phyloP scores from a whole-genome alignment of 2,888 invertebrate genomes.

The Dynastes hyllus region DNA sequence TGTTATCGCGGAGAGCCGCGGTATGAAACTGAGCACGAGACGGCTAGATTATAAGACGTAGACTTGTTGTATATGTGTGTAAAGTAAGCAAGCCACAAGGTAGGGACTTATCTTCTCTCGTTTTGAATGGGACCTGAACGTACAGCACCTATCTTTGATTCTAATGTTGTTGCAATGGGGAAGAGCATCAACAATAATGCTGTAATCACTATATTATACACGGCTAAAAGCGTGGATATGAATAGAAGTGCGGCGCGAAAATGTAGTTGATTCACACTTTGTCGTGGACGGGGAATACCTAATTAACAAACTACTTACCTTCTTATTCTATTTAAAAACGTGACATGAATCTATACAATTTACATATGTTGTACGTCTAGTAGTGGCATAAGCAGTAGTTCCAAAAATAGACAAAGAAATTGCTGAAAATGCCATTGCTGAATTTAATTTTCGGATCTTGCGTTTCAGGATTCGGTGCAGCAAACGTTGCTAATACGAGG shows the following conservation, averaged over 20 bases:
- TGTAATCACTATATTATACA: conserved; percentile 23
- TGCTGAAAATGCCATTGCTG: too few relatives aligned
- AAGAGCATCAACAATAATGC: conserved; percentile 4
- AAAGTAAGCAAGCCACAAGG: conserved; percentile 44
- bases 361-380: too few relatives aligned
- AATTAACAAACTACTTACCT: too few relatives aligned
- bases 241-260: conserved; percentile 7
- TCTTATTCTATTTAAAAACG: too few relatives aligned
- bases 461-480: too few relatives aligned
- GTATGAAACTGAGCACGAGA: conserved; percentile 52
- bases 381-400: too few relatives aligned
- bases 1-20: conserved; percentile 52
- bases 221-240: neutral
- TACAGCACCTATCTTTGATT: conserved; percentile 8
- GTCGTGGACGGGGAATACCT: neutral
- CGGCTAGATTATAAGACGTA: conserved; percentile 50
- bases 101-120: conserved; percentile 51
- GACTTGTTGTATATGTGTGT: conserved; percentile 43
- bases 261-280: conserved; percentile 5
- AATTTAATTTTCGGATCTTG: too few relatives aligned
- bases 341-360: too few relatives aligned
- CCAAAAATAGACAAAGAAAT: too few relatives aligned
- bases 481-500: too few relatives aligned
- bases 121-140: conserved; percentile 45
- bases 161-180: neutral